Evolutionary conservation across 2,888 invertebrate species (phyloP).

Genomic region (Cephus sareptanus): DNA sequence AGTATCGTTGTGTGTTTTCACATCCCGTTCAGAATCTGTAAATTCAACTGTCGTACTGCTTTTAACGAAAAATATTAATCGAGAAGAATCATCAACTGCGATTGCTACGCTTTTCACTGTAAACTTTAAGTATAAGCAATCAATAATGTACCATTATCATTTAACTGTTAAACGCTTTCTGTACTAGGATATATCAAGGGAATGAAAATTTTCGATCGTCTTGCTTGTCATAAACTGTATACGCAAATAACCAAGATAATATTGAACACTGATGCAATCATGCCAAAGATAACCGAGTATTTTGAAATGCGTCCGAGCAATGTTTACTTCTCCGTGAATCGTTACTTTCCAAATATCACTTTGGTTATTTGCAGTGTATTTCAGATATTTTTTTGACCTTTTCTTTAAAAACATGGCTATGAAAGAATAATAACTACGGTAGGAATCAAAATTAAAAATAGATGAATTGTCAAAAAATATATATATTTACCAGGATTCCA

Average conservation of each 20-base stretch:
- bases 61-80: background rate
- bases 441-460: background rate
- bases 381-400: background rate
- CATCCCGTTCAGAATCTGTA: background rate
- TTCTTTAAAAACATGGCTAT: background rate
- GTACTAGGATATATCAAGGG: background rate
- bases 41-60: background rate
- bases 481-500: background rate
- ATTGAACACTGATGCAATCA: background rate
- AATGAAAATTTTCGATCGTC: background rate
- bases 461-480: slow-evolving; percentile 2
- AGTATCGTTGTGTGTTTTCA: background rate
- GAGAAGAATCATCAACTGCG: background rate
- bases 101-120: background rate
- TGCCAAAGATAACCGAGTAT: background rate
- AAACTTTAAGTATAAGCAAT: background rate
- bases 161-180: background rate
- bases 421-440: background rate
- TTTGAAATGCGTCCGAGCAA: background rate
- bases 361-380: background rate
- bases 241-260: background rate
- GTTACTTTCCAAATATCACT: background rate
- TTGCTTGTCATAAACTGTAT: background rate
- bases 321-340: background rate
- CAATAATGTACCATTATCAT: background rate